phyloP scores from a whole-genome alignment of 2,113 vertebrate species.

The Conger conger region DNA sequence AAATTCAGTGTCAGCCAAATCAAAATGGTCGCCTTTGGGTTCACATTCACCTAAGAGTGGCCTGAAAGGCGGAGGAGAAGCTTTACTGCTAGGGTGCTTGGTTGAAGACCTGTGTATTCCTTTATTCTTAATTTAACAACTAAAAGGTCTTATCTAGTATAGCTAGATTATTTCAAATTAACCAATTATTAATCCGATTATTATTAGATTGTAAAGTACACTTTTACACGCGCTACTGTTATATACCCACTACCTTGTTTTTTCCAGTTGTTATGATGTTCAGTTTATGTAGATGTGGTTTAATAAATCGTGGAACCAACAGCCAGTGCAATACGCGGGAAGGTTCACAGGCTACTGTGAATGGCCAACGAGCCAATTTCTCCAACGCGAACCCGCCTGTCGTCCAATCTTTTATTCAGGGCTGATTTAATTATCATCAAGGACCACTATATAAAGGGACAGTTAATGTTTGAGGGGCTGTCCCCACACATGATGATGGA shows the following conservation, averaged over 20 bases:
- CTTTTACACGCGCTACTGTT: neutral
- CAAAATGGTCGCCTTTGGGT: neutral
- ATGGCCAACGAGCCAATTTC: neutral
- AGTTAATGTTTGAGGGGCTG: neutral
- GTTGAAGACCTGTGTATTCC: no score
- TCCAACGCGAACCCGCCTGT: neutral
- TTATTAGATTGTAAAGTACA: neutral
- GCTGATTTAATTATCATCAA: slow-evolving; percentile 1
- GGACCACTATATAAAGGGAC: neutral
- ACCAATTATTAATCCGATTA: no score
- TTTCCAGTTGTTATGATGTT: neutral
- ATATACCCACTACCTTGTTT: neutral
- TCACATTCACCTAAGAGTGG: neutral
- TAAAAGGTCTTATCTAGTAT: no score
- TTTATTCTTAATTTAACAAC: no score
- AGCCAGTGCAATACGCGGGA: neutral
- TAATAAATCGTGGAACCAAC: neutral
- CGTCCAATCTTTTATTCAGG: neutral
- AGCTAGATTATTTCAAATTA: no score
- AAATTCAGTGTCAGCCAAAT: neutral
- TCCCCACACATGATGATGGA: neutral
- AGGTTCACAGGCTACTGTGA: neutral
- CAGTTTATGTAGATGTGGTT: neutral
- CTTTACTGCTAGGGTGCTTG: no score
- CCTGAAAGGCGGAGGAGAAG: neutral